Evolutionary conservation across 2,888 invertebrate species (phyloP).

Genomic region (Drosophila flavopinicola): DNA sequence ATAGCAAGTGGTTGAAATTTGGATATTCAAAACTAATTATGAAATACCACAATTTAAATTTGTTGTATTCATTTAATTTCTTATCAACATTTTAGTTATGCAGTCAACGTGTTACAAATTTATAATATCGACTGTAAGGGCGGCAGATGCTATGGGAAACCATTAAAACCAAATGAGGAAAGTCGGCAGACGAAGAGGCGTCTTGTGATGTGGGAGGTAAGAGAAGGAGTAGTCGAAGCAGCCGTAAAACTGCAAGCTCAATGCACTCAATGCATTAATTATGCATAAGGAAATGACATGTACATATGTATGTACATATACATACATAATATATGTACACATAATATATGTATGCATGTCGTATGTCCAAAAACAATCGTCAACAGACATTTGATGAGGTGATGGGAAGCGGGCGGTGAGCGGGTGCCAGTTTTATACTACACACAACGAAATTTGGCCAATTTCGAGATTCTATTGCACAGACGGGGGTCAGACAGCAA

Average conservation of each 20-base stretch:
- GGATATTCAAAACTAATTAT: too few relatives aligned
- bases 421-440: too few relatives aligned
- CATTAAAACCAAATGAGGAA: constrained; percentile 15
- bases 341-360: too few relatives aligned
- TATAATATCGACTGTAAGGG: neutral
- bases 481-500: constrained; percentile 45
- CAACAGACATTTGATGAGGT: too few relatives aligned
- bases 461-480: constrained; percentile 15
- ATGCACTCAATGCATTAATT: constrained; percentile 48
- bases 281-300: constrained; percentile 37
- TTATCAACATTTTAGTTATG: neutral
- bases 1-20: too few relatives aligned
- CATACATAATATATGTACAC: too few relatives aligned
- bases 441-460: too few relatives aligned
- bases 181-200: constrained; percentile 5
- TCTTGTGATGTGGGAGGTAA: neutral
- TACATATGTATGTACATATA: neutral
- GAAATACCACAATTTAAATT: too few relatives aligned
- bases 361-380: too few relatives aligned
- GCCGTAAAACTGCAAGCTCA: constrained; percentile 35
- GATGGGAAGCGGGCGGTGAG: too few relatives aligned
- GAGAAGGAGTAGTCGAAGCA: constrained; percentile 29
- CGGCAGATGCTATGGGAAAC: constrained; percentile 6
- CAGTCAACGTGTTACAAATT: neutral
- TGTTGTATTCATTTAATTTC: too few relatives aligned